These are phyloP conservation scores for Deilephila porcellus DNA, from an alignment of 2,888 invertebrate genomes.

Conservation along the genomic window DNA sequence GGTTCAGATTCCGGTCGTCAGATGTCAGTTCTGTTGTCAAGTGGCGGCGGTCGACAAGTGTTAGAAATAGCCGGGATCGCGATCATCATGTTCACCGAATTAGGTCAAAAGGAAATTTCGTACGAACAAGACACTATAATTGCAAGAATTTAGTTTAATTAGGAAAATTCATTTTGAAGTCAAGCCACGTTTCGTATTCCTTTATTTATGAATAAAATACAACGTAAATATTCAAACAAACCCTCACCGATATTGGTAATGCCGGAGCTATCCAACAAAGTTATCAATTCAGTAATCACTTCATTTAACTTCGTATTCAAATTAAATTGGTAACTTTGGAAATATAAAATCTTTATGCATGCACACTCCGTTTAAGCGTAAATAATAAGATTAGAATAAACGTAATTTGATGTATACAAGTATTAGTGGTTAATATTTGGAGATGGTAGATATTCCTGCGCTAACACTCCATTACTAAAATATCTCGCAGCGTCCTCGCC, in stretches of 20 bases:
- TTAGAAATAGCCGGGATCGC: background rate
- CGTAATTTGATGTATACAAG: background rate
- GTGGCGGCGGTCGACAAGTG: constrained; percentile 3
- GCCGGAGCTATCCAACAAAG: constrained; percentile 14
- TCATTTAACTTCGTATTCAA: constrained; percentile 28
- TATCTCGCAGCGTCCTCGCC: constrained; percentile 55
- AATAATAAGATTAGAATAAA: constrained; percentile 12
- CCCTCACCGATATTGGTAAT: background rate
- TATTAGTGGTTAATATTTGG: background rate
- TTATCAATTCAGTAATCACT: constrained; percentile 11
- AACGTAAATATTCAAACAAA: background rate
- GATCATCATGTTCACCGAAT: background rate
- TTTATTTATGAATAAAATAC: background rate
- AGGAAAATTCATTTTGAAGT: too few species aligned
- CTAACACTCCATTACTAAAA: constrained; percentile 45
- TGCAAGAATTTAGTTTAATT: background rate
- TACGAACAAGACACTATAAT: background rate
- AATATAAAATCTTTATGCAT: constrained; percentile 5
- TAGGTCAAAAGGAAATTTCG: background rate
- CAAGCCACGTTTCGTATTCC: background rate
- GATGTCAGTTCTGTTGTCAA: background rate
- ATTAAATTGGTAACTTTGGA: constrained; percentile 10
- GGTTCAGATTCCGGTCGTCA: background rate
- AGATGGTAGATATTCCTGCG: background rate
- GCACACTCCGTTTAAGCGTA: background rate